Percentiles rank a stretch among this genome's conserved stretches.
phyloP scores from a whole-genome alignment of 2,113 vertebrate species.

The Fulica atra region DNA sequence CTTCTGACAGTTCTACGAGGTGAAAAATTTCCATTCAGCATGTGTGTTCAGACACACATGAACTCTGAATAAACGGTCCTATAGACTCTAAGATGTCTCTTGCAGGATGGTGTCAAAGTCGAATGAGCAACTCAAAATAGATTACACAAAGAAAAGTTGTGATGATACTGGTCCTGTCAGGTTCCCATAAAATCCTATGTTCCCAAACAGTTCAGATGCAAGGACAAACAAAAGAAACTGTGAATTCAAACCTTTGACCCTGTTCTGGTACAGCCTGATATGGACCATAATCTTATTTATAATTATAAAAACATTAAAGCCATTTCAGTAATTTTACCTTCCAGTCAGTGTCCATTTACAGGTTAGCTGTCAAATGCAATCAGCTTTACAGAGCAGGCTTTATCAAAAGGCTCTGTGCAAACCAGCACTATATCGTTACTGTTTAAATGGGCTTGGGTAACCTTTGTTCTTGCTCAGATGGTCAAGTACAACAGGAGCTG shows the following conservation, averaged over 20 bases:
- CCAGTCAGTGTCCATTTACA: not conserved
- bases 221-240: not conserved
- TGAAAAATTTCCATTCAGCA: not conserved
- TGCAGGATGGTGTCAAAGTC: not conserved
- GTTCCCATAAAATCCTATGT: rapidly evolving
- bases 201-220: not conserved
- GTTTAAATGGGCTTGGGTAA: not conserved
- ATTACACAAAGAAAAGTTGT: not conserved
- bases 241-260: not conserved
- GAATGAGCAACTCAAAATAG: not conserved
- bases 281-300: not conserved
- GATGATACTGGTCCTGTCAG: not conserved
- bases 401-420: not conserved
- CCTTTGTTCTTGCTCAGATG: not conserved
- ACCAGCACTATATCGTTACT: not conserved
- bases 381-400: not conserved
- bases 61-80: not conserved
- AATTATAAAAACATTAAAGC: not conserved
- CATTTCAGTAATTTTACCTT: not conserved
- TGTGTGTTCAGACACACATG: rapidly evolving
- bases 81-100: not conserved
- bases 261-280: not conserved
- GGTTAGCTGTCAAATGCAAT: not conserved
- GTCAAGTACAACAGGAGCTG: not conserved
- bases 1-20: not conserved